Percentiles rank a stretch among this genome's conserved stretches.
phyloP scores from a whole-genome alignment of 2,797 vertebrate genomes.

The Melanotaenia pygmaea region DNA sequence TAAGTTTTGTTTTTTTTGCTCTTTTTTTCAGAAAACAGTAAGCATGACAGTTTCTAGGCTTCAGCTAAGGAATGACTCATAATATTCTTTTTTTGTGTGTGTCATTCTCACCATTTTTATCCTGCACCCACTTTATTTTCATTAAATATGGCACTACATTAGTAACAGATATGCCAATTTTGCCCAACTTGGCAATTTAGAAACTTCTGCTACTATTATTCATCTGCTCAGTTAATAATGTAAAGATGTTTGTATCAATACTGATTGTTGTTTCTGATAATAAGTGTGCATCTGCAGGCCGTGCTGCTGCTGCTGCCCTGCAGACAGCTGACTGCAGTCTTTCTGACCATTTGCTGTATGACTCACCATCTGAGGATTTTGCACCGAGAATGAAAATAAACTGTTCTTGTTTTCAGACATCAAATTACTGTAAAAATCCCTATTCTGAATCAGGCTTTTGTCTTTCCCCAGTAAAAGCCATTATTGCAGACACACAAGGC shows the following conservation, averaged over 20 bases:
- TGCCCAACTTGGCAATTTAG: background rate
- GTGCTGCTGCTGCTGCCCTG: slow-evolving; percentile 36
- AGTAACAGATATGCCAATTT: slow-evolving; percentile 5
- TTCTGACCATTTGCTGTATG: slow-evolving; percentile 65
- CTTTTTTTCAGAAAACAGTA: slow-evolving; percentile 2
- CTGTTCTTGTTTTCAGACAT: slow-evolving; percentile 68
- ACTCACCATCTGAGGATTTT: slow-evolving; percentile 73
- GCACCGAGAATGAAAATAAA: slow-evolving; percentile 75
- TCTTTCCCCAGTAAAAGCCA: slow-evolving; percentile 41
- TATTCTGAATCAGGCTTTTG: slow-evolving; percentile 66
- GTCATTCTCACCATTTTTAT: slow-evolving; percentile 1
- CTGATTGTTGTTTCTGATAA: slow-evolving; percentile 18
- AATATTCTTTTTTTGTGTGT: slow-evolving; percentile 25
- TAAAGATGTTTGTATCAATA: slow-evolving; percentile 24
- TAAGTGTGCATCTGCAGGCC: slow-evolving; percentile 32
- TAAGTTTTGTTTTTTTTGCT: slow-evolving; percentile 2
- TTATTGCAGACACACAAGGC: slow-evolving; percentile 38
- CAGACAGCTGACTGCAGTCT: slow-evolving; percentile 66
- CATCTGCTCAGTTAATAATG: slow-evolving; percentile 16
- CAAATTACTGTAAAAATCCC: slow-evolving; percentile 54
- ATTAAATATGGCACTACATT: slow-evolving; percentile 47
- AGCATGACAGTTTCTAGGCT: slow-evolving; percentile 1
- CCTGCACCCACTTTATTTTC: slow-evolving; percentile 13
- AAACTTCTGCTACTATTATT: slow-evolving; percentile 6
- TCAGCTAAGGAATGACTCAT: slow-evolving; percentile 41